A percentile compares a stretch with the other conserved stretches of the same genome.
Evolutionary conservation across 2,113 vertebrate species (phyloP).

Genomic region (Perca fluviatilis): DNA sequence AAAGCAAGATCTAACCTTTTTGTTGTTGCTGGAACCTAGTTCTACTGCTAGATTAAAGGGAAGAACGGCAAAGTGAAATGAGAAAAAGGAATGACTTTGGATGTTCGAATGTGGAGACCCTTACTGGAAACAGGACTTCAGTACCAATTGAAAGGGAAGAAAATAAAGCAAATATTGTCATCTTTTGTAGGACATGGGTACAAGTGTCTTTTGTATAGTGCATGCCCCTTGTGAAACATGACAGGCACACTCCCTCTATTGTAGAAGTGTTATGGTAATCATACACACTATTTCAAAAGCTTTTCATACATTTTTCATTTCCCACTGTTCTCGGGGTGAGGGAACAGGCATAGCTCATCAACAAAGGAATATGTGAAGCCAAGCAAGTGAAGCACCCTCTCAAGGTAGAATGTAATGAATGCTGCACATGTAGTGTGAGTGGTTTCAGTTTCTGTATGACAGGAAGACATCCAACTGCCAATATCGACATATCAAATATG

Average conservation of each 20-base stretch:
- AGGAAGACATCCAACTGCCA: conserved; percentile 15
- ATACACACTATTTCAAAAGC: conserved; percentile 67
- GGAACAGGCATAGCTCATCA: conserved; percentile 68
- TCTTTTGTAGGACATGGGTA: conserved; percentile 59
- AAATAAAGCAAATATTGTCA: conserved; percentile 60
- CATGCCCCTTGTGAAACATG: conserved; percentile 53
- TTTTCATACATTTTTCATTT: conserved; percentile 75
- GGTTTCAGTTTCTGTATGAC: conserved; percentile 29
- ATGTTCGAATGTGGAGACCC: conserved; percentile 55
- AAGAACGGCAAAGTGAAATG: conserved; percentile 62
- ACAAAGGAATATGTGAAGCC: conserved; percentile 66
- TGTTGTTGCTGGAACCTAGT: conserved; percentile 75
- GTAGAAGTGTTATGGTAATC: conserved; percentile 66
- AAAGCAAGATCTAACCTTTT: conserved; percentile 82
- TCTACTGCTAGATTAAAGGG: conserved; percentile 82
- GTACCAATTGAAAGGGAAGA: conserved; percentile 49
- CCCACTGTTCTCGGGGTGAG: conserved; percentile 54
- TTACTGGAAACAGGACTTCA: conserved; percentile 54
- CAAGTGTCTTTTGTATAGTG: conserved; percentile 57
- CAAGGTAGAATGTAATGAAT: conserved; percentile 49
- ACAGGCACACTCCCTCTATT: conserved; percentile 44
- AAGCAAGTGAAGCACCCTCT: conserved; percentile 41
- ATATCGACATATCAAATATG: conserved; percentile 22
- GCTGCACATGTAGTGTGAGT: conserved; percentile 34
- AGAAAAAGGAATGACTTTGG: conserved; percentile 69